Evolutionary conservation across 1,140 invertebrate genomes (phyloP).

Genomic region (Mya arenaria): DNA sequence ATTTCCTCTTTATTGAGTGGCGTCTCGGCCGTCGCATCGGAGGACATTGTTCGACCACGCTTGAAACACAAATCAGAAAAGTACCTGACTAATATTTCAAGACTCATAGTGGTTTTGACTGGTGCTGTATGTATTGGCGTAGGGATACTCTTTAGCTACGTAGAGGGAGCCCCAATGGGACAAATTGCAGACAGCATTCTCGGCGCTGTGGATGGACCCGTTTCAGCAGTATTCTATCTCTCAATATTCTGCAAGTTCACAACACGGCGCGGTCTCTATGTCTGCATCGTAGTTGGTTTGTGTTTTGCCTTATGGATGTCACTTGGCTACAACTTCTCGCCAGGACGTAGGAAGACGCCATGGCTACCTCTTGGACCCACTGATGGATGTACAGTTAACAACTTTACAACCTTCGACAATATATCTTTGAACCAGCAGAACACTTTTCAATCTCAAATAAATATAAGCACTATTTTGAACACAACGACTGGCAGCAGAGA

Average conservation of each 20-base stretch:
- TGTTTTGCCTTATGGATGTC: constrained; percentile 5
- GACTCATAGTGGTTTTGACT: background rate
- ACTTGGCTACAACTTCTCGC: constrained; percentile 12
- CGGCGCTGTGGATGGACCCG: constrained; percentile 1
- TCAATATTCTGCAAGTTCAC: constrained; percentile 30
- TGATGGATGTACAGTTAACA: too few relatives aligned
- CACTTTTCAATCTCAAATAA: too few relatives aligned
- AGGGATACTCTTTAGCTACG: background rate
- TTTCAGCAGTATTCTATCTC: constrained; percentile 8
- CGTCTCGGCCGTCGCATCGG: constrained; percentile 16
- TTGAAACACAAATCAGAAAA: background rate
- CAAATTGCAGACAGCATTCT: constrained; percentile 6
- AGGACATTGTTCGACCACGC: background rate
- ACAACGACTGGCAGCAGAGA: too few relatives aligned
- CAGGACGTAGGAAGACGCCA: background rate
- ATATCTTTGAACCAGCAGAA: too few relatives aligned
- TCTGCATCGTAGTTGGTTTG: background rate
- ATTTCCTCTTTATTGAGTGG: constrained; percentile 23
- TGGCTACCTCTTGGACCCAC: constrained; percentile 24
- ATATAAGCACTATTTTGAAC: too few relatives aligned
- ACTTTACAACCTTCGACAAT: too few relatives aligned
- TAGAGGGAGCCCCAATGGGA: constrained; percentile 1
- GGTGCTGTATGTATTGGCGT: background rate
- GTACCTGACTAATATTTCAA: background rate
- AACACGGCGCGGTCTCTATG: background rate